Evolutionary conservation across 2,797 vertebrate species (phyloP), one percentile per base, ranked within the genome.

Genomic region (Thunnus albacares): DNA sequence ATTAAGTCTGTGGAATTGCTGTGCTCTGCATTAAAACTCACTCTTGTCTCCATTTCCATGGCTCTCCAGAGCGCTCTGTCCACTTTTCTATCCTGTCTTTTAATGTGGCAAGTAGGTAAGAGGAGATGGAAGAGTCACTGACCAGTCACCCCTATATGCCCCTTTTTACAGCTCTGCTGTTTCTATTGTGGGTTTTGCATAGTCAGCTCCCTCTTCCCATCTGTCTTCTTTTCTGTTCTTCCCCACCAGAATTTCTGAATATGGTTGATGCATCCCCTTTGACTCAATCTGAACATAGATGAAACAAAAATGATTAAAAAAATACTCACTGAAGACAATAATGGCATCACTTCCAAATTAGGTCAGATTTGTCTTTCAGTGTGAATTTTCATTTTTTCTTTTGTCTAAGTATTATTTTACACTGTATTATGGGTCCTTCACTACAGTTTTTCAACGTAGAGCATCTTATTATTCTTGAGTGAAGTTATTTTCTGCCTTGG

Each of bases 1-100:
- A 81, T 85, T 76, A 45, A 51, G 47, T 76, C 12, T 38, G 53
- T 77, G 65, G 59, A 85, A 84, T 65, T 71, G 72, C 64, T 76
- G 52, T 72, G 51, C 55, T 59, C 60, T 73, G 71, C 82, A 86
- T 85, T 89, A 90, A 86, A 84, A 77, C 53, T 67, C 75, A 83
- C 81, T 80, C 49, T 41, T 72, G 43, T 75, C 68, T 79, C 41
- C 24, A 65, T 81, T 77, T 84, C 62, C 30, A 7, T 55, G 51
- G 75, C 77, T 71, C 51, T 85, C 67, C 17, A 15, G 43, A 78
- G 68, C 1, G 4, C 61, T 80, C 17, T 12, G 53, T 78, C 49
- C 57, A 82, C 75, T 82, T 88, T 85, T 69, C 55, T 69, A 78
- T 80, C 72, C 60, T 71, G 69, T 70, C 67, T 86, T 79, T 82